Base-by-base conservation (phyloP, 2,888 invertebrate genomes). In the Polydrusus pterygomalis region DNA sequence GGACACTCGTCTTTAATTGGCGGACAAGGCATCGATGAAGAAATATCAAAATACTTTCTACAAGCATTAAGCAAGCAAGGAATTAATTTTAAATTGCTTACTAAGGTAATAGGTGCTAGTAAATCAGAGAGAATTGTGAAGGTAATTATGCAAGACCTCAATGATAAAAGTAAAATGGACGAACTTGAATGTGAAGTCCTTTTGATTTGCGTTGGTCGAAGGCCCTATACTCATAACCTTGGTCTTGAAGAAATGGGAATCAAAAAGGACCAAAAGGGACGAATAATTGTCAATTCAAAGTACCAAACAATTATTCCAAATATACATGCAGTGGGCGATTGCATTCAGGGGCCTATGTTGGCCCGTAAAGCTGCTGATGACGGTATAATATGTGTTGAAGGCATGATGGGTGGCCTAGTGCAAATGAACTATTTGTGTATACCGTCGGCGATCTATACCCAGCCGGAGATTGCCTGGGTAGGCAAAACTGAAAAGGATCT, bases 321-420 rank as follows among this genome's bases (percentile, higher is more conserved):
- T 85, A 95, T 99, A 85, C 98, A 94, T 87, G 99, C 99, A 10
- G 99, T 99, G 85, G 99, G 99, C 70, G 99, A 99, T 88, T 95
- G 96, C 84, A 98, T 99, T 85, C 97, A 97, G 81, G 99, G 99
- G 30, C 99, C 99, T 18, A 99, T 99, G 99, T 91, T 99, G 87
- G 99, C 99, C 0, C 99, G 99, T 89, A 99, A 99, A 88, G 99
- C 99, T 30, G 99, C 99, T 89, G 99, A 99, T 87, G 99, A 99
- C 89, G 86, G 87, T 71, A 87, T 87, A 69, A 81, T 87, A 18
- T 87, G 87, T 71, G 86, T 88, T 20, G 88, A 88, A 80, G 88
- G 85, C 9, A 84, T 85, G 77, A 92, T 90, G 89, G 95, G 93
- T 9, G 95, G 96, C 80, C 94, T 96, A 63, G 97, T 97, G 13